phyloP scores from a whole-genome alignment of 2,888 invertebrate genomes.

The Caenorhabditis afra region DNA sequence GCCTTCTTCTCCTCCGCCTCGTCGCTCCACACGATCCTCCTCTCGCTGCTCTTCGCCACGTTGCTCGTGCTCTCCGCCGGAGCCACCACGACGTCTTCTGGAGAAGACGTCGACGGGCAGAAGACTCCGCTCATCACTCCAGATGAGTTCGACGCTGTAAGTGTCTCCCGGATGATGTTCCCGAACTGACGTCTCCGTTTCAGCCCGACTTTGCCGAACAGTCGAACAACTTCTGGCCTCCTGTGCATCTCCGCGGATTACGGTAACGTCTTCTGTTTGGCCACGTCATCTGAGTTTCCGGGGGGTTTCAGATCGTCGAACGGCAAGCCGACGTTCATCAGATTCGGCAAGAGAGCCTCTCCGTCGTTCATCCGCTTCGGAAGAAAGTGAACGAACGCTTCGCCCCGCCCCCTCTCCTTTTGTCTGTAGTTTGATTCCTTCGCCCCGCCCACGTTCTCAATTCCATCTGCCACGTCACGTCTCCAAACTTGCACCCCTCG shows the following conservation, averaged over 20 bases:
- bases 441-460: no score
- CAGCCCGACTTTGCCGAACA: constrained; percentile 24
- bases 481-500: constrained; percentile 34
- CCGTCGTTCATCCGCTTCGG: constrained; percentile 63
- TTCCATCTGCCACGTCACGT: constrained; percentile 20
- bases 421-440: constrained; percentile 37
- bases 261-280: constrained; percentile 27
- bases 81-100: constrained; percentile 18
- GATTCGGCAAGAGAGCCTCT: constrained; percentile 57
- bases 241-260: constrained; percentile 52
- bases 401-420: not conserved
- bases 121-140: constrained; percentile 12
- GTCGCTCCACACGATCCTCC: constrained; percentile 34
- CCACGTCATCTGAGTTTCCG: not conserved
- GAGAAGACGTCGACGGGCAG: constrained; percentile 21
- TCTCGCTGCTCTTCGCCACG: constrained; percentile 46
- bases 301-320: constrained; percentile 47
- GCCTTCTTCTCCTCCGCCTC: constrained; percentile 38
- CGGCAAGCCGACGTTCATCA: constrained; percentile 62
- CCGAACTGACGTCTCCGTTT: not conserved
- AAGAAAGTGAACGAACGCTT: constrained; percentile 42
- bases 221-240: constrained; percentile 40
- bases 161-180: not conserved
- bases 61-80: constrained; percentile 30
- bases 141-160: constrained; percentile 35